Base-by-base conservation (phyloP, 2,113 vertebrate species). In the Oryzias woworae region DNA sequence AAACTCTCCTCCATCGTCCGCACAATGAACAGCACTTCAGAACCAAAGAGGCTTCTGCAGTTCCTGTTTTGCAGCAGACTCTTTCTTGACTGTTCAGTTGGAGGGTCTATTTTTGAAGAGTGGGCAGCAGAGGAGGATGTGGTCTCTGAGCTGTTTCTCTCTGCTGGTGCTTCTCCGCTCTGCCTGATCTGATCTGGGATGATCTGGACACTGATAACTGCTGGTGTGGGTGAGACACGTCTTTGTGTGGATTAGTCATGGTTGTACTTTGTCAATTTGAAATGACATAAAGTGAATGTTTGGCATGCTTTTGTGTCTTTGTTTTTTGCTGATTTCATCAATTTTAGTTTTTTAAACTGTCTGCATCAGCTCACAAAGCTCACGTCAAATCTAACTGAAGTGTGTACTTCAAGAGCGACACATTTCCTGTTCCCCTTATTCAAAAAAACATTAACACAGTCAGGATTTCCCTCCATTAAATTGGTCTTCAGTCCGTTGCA, bases 341-440 rank as follows among this genome's bases (percentile, higher is more conserved):
- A 0, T 46, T 4, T 50, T 3, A 57, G 0, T 48, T 4, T 6
- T 22, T 60, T 47, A n/a, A 71, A 46, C 17, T 36, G 12, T 36
- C 36, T 36, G 8, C 36, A 36, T 36, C 36, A 36, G 36, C 36
- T 8, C 64, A 28, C 36, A 41, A 23, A 72, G 22, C 52, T n/a
- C 57, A 46, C 64, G 66, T 31, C 17, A 71, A 24, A 54, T 24
- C 31, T 28, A 59, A 73, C 62, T 70, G 48, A 48, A 65, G 57
- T 52, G 16, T 58, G 52, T 71, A 54, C 15, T 66, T 81, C 22
- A 71, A 63, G 13, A 36, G 36, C 57, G 67, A 46, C 62, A 60
- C 22, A 28, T 73, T 86, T 84, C 82, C 85, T 74, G 77, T 87
- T 85, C 78, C 78, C 41, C 54, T 81, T 77, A 54, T 63, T 65